These are phyloP conservation scores for Amphimedon queenslandica DNA, from an alignment of 37 sponge, comb jelly and placozoan genomes.

Conservation along the genomic window DNA sequence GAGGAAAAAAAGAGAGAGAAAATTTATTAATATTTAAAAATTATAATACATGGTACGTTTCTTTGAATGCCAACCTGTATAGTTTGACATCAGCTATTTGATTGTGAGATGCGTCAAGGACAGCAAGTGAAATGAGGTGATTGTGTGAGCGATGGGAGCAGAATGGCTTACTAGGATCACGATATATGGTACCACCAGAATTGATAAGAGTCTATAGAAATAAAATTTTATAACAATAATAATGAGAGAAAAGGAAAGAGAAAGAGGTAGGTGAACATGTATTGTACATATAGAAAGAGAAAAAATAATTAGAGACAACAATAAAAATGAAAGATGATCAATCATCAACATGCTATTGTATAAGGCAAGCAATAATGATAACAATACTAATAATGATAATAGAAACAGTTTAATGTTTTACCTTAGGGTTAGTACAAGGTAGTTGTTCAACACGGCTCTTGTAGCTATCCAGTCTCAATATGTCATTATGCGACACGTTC, in stretches of 20 bases:
- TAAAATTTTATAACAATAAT: too few species aligned
- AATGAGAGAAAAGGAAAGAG: neutral
- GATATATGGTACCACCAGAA: neutral
- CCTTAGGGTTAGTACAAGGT: constrained; percentile 48
- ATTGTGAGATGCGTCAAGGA: constrained; percentile 45
- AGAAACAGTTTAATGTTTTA: neutral
- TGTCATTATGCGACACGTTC: constrained; percentile 51
- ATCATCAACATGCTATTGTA: neutral
- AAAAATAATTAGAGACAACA: neutral
- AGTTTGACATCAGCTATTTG: constrained; percentile 31
- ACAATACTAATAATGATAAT: neutral
- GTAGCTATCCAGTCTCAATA: constrained; percentile 39
- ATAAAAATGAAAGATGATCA: neutral
- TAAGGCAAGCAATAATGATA: neutral
- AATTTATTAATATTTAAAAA: neutral
- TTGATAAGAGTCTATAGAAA: constrained; percentile 1
- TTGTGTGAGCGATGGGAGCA: constrained; percentile 39
- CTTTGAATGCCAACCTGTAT: constrained; percentile 21
- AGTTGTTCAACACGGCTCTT: constrained; percentile 19
- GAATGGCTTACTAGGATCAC: constrained; percentile 34
- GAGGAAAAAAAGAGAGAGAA: neutral
- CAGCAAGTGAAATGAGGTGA: constrained; percentile 29
- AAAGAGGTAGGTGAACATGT: neutral
- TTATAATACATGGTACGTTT: neutral
- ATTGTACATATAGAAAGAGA: neutral